Evolutionary conservation across 2,113 vertebrate genomes (phyloP), one percentile per base, ranked within the genome.

Genomic region (Hassar affinis): DNA sequence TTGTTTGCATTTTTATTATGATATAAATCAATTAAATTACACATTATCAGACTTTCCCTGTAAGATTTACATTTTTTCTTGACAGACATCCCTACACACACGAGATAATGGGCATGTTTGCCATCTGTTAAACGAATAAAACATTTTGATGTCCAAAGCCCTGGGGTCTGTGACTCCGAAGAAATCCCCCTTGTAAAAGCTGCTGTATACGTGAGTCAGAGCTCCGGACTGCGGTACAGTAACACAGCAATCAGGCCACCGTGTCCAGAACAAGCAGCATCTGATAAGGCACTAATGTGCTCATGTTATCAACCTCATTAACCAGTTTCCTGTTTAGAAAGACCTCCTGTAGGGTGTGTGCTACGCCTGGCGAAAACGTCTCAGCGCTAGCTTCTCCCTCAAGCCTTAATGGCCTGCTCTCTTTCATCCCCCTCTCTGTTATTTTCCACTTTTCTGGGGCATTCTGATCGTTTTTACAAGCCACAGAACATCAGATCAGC

Each of bases 281-380:
- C 89, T 89, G 86, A 91, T 91, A 81, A 88, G 42, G 30, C 87
- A 80, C 87, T 88, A 87, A 82, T 88, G 71, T 80, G 56, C 80
- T 88, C 85, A 59, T 62, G 72, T 83, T 83, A 66, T 85, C 84
- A 88, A 88, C 33, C 61, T 69, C 82, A 85, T 89, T 90, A 89
- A 78, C 57, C 86, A 82, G 86, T 90, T 93, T 92, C 82, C 87
- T 91, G 86, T 89, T 89, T 86, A 77, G 82, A 80, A 78, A 86
- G 72, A 84, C 64, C 84, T 81, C 84, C 86, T 62, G 56, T 71
- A 22, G 68, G 42, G 62, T 75, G 75, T 82, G 75, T 81, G 84
- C 81, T 87, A 78, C 66, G 62, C 22, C 66, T 22, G 2, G 38
- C 71, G 45, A 64, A 66, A 52, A 35, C 45, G 22, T 14, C 25